phyloP scores from a whole-genome alignment of 1,140 invertebrate genomes.

The Polypedilum vanderplanki region DNA sequence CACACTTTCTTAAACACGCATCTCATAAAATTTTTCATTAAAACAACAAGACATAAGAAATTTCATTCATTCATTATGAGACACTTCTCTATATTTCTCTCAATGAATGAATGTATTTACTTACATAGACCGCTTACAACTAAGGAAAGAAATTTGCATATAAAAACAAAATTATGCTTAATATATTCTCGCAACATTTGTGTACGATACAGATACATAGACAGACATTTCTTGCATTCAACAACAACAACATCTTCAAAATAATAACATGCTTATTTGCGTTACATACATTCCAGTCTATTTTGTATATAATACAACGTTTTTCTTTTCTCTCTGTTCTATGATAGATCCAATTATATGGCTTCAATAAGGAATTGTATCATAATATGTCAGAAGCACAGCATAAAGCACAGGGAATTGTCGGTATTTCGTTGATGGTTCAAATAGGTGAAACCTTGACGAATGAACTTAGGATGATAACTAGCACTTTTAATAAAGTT shows the following conservation, averaged over 20 bases:
- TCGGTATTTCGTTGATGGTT: constrained; percentile 88
- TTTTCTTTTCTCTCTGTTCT: constrained; percentile 44
- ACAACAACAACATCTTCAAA: neutral
- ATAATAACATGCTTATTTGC: neutral
- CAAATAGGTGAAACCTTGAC: constrained; percentile 83
- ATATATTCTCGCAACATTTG: neutral
- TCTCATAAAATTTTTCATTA: no score
- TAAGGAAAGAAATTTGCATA: constrained; percentile 8
- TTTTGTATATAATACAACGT: neutral
- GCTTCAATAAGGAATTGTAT: constrained; percentile 94
- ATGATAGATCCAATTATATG: constrained; percentile 84
- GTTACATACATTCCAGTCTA: constrained; percentile 23
- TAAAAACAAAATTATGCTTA: constrained; percentile 29
- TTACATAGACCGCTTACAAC: no score
- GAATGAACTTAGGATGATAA: constrained; percentile 74
- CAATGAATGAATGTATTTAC: no score
- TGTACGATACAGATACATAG: neutral
- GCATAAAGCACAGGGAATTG: constrained; percentile 85
- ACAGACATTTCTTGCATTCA: constrained; percentile 1
- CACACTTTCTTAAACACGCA: no score
- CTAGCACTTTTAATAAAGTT: constrained; percentile 79
- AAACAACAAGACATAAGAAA: no score
- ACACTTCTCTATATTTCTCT: no score
- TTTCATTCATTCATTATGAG: no score
- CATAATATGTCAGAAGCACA: constrained; percentile 92